phyloP scores from a whole-genome alignment of 2,797 vertebrate species.

The Leucoraja ocellata region DNA sequence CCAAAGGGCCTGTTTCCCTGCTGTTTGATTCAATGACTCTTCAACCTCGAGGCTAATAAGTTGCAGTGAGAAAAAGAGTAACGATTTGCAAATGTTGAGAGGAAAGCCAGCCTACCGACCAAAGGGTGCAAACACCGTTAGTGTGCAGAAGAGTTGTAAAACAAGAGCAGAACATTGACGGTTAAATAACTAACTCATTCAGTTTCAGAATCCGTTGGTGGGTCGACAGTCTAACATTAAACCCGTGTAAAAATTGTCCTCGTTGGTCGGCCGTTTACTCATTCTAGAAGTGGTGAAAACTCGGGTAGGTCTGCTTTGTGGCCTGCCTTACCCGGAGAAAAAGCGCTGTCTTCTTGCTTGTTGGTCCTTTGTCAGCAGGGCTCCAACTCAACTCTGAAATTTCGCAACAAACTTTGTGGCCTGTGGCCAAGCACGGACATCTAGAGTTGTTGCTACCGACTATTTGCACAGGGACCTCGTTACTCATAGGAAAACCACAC shows the following conservation, averaged over 20 bases:
- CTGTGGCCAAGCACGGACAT: background rate
- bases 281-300: constrained; percentile 28
- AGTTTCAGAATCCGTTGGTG: background rate
- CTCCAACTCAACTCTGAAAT: background rate
- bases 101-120: background rate
- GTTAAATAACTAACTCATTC: constrained; percentile 19
- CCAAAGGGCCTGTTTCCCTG: too few species aligned
- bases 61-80: background rate
- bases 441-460: background rate
- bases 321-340: background rate
- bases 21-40: too few species aligned
- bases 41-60: too few species aligned
- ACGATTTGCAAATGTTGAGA: background rate
- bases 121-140: background rate
- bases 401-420: background rate
- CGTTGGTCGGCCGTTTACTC: background rate
- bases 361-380: background rate
- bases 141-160: background rate
- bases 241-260: background rate
- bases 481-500: background rate
- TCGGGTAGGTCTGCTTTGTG: background rate
- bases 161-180: background rate
- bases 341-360: background rate
- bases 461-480: background rate
- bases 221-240: background rate